Base-by-base conservation (phyloP, 2,888 invertebrate genomes). In the Lepidocyrtoides sp. region DNA sequence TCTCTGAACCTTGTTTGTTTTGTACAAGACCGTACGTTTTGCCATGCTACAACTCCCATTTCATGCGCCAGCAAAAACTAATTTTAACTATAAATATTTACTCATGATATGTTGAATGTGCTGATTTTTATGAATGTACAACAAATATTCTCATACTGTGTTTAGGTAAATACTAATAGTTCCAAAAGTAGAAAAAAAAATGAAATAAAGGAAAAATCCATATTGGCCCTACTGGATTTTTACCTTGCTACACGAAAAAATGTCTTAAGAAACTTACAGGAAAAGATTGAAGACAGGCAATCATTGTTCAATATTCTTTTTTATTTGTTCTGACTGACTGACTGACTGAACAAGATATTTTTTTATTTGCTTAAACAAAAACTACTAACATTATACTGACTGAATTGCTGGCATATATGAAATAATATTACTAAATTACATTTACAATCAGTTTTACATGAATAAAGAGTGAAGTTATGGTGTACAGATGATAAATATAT, bases 321-420 rank as follows among this genome's bases (percentile, higher is more conserved):
- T 75, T 72, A 48, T 75, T 75, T 75, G 48, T 29, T 75, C 26
- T 48, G 51, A 48, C n/a, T n/a, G n/a, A 75, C 48, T 10, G 75
- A 51, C 48, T 75, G 44, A 75, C 29, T 75, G 75, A 48, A 29
- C 14, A n/a, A 12, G 75, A 75, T 20, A 23, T 44, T 75, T 75
- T n/a, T n/a, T n/a, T n/a, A n/a, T 75, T 48, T 75, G 75, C 51
- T 75, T 48, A 23, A 48, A 75, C 75, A 75, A 75, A 48, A 75
- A 26, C n/a, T n/a, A n/a, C n/a, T n/a, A n/a, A n/a, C n/a, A n/a
- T n/a, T n/a, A n/a, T n/a, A n/a, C n/a, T n/a, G n/a, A n/a, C n/a
- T n/a, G n/a, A n/a, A n/a, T n/a, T n/a, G n/a, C n/a, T n/a, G n/a
- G n/a, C n/a, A 48, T 36, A 69, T 36, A 32, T n/a, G 14, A 3